These are phyloP conservation scores for Netelia inedita DNA, from an alignment of 2,888 invertebrate genomes.

Conservation along the genomic window DNA sequence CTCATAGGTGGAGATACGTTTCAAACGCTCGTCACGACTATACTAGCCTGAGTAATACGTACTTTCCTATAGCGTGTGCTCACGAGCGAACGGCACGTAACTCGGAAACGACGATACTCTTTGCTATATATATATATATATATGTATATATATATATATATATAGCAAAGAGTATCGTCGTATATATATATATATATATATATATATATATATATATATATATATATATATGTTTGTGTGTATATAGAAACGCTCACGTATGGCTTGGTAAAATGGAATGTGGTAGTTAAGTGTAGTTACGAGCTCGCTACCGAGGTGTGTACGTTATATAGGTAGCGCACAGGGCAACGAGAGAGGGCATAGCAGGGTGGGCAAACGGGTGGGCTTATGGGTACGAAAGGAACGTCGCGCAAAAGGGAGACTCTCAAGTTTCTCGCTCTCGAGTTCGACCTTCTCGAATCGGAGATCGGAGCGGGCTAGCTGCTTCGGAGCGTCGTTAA, in stretches of 20 bases:
- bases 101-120: constrained; percentile 53
- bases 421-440: constrained; percentile 62
- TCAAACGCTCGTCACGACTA: constrained; percentile 54
- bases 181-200: constrained; percentile 9
- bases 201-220: constrained; percentile 12
- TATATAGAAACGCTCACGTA: not conserved
- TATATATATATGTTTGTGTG: constrained; percentile 9
- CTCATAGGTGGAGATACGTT: constrained; percentile 35
- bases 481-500: constrained; percentile 67
- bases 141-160: not conserved
- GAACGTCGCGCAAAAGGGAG: constrained; percentile 17
- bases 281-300: constrained; percentile 24
- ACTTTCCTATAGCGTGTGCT: constrained; percentile 46
- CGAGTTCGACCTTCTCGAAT: constrained; percentile 65
- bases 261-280: constrained; percentile 10
- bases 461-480: constrained; percentile 61
- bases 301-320: constrained; percentile 34
- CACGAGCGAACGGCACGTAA: constrained; percentile 64
- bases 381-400: constrained; percentile 10
- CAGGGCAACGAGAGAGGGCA: not conserved
- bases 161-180: too few relatives aligned
- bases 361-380: constrained; percentile 13
- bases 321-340: not conserved
- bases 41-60: constrained; percentile 39
- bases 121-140: constrained; percentile 24